These are phyloP conservation scores for Falco columbarius DNA, from an alignment of 2,797 vertebrate species.

Conservation along the genomic window DNA sequence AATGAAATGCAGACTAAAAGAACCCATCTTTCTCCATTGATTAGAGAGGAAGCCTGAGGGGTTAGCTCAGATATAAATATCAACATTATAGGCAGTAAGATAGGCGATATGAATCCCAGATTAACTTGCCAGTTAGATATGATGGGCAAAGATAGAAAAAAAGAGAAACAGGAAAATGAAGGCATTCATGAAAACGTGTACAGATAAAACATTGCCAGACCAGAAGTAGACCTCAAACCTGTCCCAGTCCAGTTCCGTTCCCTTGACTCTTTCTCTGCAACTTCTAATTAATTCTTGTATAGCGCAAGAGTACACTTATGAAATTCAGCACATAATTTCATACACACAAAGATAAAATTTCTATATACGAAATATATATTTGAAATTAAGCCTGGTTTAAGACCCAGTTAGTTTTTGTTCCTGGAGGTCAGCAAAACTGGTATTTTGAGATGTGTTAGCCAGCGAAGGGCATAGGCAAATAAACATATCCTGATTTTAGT, in stretches of 20 bases:
- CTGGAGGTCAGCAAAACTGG: background rate
- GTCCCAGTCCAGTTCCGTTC: background rate
- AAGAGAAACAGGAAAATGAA: background rate
- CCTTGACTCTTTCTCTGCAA: background rate
- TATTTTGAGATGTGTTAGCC: background rate
- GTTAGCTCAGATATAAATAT: slow-evolving; percentile 47
- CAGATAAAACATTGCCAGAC: background rate
- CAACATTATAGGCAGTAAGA: slow-evolving; percentile 27
- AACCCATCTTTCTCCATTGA: slow-evolving; percentile 51
- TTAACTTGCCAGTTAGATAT: background rate
- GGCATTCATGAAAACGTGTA: background rate
- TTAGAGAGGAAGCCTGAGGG: slow-evolving; percentile 62
- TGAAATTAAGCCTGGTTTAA: background rate
- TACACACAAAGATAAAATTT: background rate
- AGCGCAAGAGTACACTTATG: background rate
- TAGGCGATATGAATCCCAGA: slow-evolving; percentile 50
- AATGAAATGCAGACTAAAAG: slow-evolving; percentile 48
- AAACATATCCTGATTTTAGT: background rate
- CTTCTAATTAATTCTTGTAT: background rate
- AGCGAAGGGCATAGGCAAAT: background rate
- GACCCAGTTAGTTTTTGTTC: background rate
- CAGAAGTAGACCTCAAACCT: background rate
- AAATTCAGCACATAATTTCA: background rate
- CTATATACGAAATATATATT: background rate
- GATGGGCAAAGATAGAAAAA: background rate